Conservation (phyloP, 2,113 vertebrate genomes). For the Hirundichthys speculiger region DNA sequence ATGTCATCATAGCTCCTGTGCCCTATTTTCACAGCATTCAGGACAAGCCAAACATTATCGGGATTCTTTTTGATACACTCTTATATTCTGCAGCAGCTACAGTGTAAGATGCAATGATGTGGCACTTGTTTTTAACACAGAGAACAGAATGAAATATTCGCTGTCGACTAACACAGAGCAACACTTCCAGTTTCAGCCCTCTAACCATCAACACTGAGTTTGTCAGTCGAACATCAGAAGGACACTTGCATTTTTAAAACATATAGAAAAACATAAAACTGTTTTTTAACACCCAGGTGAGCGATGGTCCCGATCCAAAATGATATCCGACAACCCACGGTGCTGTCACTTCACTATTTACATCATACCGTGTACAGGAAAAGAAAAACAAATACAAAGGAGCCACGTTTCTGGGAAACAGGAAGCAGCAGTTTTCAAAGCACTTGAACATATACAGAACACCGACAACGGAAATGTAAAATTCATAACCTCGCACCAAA, state of each 20-base stretch:
- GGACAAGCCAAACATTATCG: no score
- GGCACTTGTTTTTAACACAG: not conserved
- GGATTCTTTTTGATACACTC: not conserved
- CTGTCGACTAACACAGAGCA: not conserved
- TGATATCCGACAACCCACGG: not conserved
- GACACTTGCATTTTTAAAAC: not conserved
- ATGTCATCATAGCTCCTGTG: no score
- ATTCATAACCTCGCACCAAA: not conserved
- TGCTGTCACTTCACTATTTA: not conserved
- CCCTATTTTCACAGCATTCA: no score
- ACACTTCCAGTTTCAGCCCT: not conserved
- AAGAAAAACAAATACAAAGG: slow-evolving; percentile 35
- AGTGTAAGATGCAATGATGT: not conserved
- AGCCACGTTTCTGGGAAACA: slow-evolving; percentile 20
- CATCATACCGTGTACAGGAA: slow-evolving; percentile 37
- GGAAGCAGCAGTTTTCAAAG: slow-evolving; percentile 52
- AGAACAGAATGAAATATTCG: not conserved
- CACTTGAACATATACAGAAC: not conserved
- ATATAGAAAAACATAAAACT: not conserved
- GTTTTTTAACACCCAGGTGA: not conserved
- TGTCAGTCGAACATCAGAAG: not conserved
- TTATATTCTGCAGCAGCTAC: not conserved
- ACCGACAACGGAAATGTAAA: no score
- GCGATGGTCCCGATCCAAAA: not conserved
- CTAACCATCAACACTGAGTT: no score